Conservation (phyloP, 2,888 invertebrate genomes). For the Laspeyria flexula region DNA sequence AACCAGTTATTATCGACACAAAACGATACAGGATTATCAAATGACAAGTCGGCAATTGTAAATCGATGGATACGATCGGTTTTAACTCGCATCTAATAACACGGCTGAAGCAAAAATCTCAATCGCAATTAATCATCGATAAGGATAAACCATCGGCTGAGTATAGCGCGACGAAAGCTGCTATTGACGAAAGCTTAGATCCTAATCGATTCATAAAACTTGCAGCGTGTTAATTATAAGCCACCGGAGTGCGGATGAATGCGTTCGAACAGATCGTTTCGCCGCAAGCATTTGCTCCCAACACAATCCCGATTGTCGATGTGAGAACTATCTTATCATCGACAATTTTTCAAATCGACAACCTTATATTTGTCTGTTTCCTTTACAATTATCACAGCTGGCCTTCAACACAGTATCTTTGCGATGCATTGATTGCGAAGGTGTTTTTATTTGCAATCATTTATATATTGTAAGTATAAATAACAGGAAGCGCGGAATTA, state of each 20-base stretch:
- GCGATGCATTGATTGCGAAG: constrained; percentile 17
- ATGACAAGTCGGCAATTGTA: constrained; percentile 76
- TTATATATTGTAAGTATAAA: too few species aligned
- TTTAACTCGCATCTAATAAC: constrained; percentile 78
- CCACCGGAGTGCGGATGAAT: constrained; percentile 77
- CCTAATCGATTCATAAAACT: constrained; percentile 85
- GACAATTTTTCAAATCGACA: constrained; percentile 71
- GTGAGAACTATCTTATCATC: constrained; percentile 75
- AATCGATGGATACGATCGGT: constrained; percentile 61
- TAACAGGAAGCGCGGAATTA: constrained; percentile 46
- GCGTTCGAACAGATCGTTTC: constrained; percentile 40
- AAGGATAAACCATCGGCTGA: constrained; percentile 79
- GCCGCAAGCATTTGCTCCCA: constrained; percentile 68
- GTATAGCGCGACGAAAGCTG: constrained; percentile 77
- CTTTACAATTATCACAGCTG: constrained; percentile 69
- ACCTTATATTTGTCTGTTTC: constrained; percentile 71
- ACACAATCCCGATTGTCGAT: constrained; percentile 60
- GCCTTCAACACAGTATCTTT: constrained; percentile 52
- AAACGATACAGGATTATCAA: constrained; percentile 66
- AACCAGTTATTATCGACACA: constrained; percentile 56
- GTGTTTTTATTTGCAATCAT: constrained; percentile 21
- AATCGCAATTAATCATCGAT: constrained; percentile 84
- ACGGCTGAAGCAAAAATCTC: constrained; percentile 79
- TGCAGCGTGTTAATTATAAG: constrained; percentile 86
- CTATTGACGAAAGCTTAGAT: constrained; percentile 86